Base-by-base conservation (phyloP, 2,888 invertebrate genomes). In the Autographa pulchrina region DNA sequence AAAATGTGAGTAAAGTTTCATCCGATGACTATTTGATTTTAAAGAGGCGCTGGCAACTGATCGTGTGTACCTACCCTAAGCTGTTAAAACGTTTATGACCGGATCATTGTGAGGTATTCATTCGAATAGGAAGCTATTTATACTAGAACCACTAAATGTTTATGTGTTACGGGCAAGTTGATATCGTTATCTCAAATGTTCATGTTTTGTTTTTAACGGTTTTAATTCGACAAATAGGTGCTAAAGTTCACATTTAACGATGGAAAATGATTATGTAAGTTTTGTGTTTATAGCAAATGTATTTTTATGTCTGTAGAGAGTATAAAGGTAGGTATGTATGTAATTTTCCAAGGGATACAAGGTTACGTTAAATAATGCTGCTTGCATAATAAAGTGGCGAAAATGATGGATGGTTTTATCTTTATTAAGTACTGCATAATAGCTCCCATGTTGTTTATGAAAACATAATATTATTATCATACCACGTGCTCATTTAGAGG, bases 61-160 rank as follows among this genome's bases (percentile, higher is more conserved):
- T 54, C 18, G 63, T 77, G 56, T 72, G 71, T 60, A 65, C 63
- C 65, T 43, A 68, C 62, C 78, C 73, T 76, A 74, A 84, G 80
- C 78, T 82, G 82, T 83, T 82, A 81, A 83, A 81, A 68, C 87
- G 77, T 88, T 87, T 85, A 88, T 79, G 84, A 77, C 82, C 77
- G 80, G 81, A 79, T 81, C 82, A 84, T 85, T 83, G 78, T 82
- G 80, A 77, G 76, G 78, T 75, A 77, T 86, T 81, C 84, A 84
- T 80, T 83, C 84, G 80, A 65, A 78, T 78, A 80, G 83, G 83
- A 87, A 88, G 84, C 82, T 82, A 82, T 86, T 85, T 83, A 84
- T 83, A 79, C 77, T 83, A 80, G 75, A 74, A 77, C 80, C 80
- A 70, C 63, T 82, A 68, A 85, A 83, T 75, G 83, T 86, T 86